phyloP scores from a whole-genome alignment of 2,888 invertebrate genomes.

The Dione juno region DNA sequence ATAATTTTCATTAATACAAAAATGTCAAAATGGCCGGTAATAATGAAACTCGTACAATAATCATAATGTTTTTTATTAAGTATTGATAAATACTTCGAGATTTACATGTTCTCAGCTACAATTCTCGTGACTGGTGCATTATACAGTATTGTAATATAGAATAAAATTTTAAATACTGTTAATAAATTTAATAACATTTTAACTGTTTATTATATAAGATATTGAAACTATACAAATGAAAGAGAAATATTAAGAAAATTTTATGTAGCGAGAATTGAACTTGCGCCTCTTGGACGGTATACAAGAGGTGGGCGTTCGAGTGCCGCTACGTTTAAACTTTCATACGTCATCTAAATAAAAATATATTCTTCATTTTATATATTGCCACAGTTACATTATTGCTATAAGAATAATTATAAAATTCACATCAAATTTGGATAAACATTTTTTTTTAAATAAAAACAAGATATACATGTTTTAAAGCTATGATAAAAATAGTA shows the following conservation, averaged over 20 bases:
- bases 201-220: too few species aligned
- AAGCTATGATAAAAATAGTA: background rate
- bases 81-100: slow-evolving; percentile 19
- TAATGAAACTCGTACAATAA: background rate
- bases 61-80: slow-evolving; percentile 12
- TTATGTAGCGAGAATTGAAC: too few species aligned
- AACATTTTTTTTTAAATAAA: background rate
- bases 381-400: background rate
- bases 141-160: background rate
- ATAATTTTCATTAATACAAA: too few species aligned
- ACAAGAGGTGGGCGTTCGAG: too few species aligned
- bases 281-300: too few species aligned
- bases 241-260: too few species aligned
- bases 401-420: background rate
- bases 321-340: too few species aligned
- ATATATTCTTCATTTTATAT: too few species aligned
- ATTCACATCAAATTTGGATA: background rate
- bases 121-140: background rate
- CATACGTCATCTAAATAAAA: too few species aligned
- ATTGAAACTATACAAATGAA: too few species aligned
- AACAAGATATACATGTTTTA: background rate
- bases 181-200: background rate
- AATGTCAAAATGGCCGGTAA: too few species aligned
- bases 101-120: slow-evolving; percentile 14
- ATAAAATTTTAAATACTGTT: background rate